Conservation (phyloP, 2,888 invertebrate genomes). For the Catocala nupta region DNA sequence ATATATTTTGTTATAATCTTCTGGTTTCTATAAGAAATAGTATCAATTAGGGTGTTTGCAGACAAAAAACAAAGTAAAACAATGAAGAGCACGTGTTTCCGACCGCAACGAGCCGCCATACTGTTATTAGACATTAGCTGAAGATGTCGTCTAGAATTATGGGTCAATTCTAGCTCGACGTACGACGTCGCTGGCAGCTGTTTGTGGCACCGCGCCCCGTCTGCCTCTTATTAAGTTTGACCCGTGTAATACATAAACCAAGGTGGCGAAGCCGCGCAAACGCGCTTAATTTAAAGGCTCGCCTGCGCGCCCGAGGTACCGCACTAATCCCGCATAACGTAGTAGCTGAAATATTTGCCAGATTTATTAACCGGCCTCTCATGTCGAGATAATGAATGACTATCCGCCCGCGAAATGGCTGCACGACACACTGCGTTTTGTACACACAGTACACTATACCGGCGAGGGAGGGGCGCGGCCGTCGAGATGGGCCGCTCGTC, state of each 20-base stretch:
- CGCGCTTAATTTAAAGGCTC: constrained; percentile 66
- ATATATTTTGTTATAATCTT: no score
- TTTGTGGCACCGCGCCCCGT: constrained; percentile 46
- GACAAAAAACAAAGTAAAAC: constrained; percentile 21
- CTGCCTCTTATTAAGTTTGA: constrained; percentile 68
- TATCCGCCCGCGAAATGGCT: constrained; percentile 34
- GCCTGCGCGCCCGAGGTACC: constrained; percentile 48
- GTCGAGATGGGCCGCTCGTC: background rate
- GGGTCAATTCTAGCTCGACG: constrained; percentile 56
- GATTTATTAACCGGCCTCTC: constrained; percentile 64
- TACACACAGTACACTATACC: constrained; percentile 22
- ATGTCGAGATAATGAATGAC: constrained; percentile 59
- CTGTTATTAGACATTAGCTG: constrained; percentile 57
- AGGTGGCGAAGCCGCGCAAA: constrained; percentile 57
- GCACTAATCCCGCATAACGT: constrained; percentile 67
- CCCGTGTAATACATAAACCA: constrained; percentile 64
- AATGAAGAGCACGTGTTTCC: constrained; percentile 45
- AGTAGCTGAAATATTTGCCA: constrained; percentile 62
- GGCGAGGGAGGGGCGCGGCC: no score
- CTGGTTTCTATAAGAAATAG: no score
- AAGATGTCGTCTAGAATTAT: constrained; percentile 65
- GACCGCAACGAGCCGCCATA: constrained; percentile 47
- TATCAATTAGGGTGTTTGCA: background rate
- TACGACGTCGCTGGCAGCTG: constrained; percentile 52
- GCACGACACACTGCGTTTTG: constrained; percentile 37